phyloP scores from a whole-genome alignment of 2,113 vertebrate genomes.

The Galeopterus variegatus region DNA sequence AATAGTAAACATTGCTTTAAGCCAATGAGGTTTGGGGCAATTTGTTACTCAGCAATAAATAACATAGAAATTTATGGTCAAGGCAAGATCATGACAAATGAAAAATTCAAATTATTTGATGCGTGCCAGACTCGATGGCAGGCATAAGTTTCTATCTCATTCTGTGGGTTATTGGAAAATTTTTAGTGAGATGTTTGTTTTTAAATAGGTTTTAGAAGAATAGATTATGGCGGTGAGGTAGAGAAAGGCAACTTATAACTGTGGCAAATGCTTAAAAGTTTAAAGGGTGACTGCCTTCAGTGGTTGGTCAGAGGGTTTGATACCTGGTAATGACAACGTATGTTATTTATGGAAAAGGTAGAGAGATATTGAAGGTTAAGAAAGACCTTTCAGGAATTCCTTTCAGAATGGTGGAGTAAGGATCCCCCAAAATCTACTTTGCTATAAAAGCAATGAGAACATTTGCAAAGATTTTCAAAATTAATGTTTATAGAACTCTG shows the following conservation, averaged over 20 bases:
- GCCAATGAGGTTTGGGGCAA: neutral
- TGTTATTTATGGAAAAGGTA: neutral
- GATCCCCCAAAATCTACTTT: neutral
- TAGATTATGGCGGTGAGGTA: neutral
- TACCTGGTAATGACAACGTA: neutral
- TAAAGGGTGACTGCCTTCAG: neutral
- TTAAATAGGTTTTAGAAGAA: slow-evolving; percentile 4
- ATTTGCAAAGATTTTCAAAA: neutral
- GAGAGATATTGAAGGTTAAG: neutral
- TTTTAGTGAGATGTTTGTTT: slow-evolving; percentile 4
- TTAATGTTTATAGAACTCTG: slow-evolving; percentile 1
- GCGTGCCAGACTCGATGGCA: neutral
- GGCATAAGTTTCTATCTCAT: neutral
- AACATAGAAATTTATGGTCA: neutral
- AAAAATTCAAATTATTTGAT: slow-evolving; percentile 10
- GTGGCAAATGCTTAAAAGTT: neutral
- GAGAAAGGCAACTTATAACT: neutral
- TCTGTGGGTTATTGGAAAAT: slow-evolving; percentile 2
- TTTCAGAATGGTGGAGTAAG: neutral
- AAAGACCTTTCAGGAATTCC: neutral
- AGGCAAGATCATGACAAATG: neutral
- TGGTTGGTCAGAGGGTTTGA: neutral
- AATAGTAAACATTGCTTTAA: neutral
- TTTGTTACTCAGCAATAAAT: neutral
- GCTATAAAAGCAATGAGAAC: neutral